Conservation (phyloP, 2,888 invertebrate genomes). For the Hoplodrina ambigua region DNA sequence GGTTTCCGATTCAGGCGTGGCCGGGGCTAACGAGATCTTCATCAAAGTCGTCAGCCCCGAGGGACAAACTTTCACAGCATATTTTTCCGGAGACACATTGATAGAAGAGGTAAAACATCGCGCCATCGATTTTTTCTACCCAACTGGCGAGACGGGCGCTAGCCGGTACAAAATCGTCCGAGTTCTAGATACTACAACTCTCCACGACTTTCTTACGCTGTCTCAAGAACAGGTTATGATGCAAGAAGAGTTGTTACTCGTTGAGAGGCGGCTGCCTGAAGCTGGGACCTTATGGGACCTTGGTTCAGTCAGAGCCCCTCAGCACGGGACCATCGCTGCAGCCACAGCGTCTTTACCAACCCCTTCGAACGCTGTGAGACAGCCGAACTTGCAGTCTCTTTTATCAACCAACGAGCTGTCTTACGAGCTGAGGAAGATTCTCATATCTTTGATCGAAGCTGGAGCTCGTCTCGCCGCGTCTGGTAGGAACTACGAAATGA, state of each 20-base stretch:
- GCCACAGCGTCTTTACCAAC: slow-evolving; percentile 83
- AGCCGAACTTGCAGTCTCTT: slow-evolving; percentile 84
- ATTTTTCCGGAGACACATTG: slow-evolving; percentile 81
- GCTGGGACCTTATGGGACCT: slow-evolving; percentile 85
- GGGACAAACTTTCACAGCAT: slow-evolving; percentile 78
- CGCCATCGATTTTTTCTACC: slow-evolving; percentile 83
- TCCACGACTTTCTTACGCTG: slow-evolving; percentile 84
- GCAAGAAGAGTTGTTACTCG: slow-evolving; percentile 82
- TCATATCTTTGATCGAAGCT: slow-evolving; percentile 86
- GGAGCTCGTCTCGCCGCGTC: slow-evolving; percentile 85
- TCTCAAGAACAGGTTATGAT: slow-evolving; percentile 80
- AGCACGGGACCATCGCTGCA: slow-evolving; percentile 81
- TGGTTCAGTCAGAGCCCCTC: slow-evolving; percentile 83
- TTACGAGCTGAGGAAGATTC: slow-evolving; percentile 82
- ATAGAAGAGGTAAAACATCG: slow-evolving; percentile 85
- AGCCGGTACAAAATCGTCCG: slow-evolving; percentile 83
- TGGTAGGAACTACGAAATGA: slow-evolving; percentile 82
- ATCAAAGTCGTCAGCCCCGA: slow-evolving; percentile 85
- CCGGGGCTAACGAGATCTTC: slow-evolving; percentile 73
- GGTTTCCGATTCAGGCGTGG: slow-evolving; percentile 78
- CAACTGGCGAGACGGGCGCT: slow-evolving; percentile 80
- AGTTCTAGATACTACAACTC: slow-evolving; percentile 79
- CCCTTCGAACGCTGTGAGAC: slow-evolving; percentile 75
- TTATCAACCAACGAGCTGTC: slow-evolving; percentile 86
- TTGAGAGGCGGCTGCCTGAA: slow-evolving; percentile 82